These are phyloP conservation scores for Agonopterix alstromeriana DNA, from an alignment of 2,888 invertebrate genomes.

Conservation along the genomic window DNA sequence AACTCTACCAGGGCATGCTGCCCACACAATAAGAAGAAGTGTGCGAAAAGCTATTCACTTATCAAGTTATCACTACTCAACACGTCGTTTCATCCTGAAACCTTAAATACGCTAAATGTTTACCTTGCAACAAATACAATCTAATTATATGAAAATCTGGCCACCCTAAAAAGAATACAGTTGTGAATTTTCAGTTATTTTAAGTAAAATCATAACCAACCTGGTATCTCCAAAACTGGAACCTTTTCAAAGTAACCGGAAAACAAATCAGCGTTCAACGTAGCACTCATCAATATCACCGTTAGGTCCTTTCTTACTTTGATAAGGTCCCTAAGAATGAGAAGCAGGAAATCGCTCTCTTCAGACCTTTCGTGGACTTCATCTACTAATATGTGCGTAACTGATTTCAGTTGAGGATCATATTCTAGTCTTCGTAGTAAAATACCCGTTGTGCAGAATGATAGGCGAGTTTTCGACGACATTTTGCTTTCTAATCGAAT, in stretches of 20 bases:
- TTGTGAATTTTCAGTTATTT: neutral
- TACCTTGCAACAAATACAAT: too few relatives aligned
- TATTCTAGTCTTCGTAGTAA: constrained; percentile 88
- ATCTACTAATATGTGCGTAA: constrained; percentile 91
- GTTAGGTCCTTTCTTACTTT: constrained; percentile 84
- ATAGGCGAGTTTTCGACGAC: constrained; percentile 86
- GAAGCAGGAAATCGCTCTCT: constrained; percentile 92
- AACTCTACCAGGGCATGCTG: too few relatives aligned
- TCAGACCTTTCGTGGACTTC: constrained; percentile 96
- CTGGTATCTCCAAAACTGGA: constrained; percentile 89
- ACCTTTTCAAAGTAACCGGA: constrained; percentile 88
- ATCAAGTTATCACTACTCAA: too few relatives aligned
- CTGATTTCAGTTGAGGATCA: constrained; percentile 83
- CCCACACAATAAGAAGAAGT: too few relatives aligned
- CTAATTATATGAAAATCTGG: too few relatives aligned
- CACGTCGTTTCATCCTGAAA: too few relatives aligned
- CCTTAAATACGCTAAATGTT: too few relatives aligned
- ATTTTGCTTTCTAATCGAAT: constrained; percentile 88
- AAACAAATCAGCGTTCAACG: constrained; percentile 90
- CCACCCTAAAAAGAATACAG: too few relatives aligned
- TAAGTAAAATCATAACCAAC: constrained; percentile 31
- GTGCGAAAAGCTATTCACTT: neutral
- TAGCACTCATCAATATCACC: constrained; percentile 95
- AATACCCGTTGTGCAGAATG: constrained; percentile 96
- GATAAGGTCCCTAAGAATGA: constrained; percentile 87